Percentiles rank a stretch among this genome's conserved stretches.
phyloP scores from a whole-genome alignment of 1,140 invertebrate species.

The Diachasma alloeum region DNA sequence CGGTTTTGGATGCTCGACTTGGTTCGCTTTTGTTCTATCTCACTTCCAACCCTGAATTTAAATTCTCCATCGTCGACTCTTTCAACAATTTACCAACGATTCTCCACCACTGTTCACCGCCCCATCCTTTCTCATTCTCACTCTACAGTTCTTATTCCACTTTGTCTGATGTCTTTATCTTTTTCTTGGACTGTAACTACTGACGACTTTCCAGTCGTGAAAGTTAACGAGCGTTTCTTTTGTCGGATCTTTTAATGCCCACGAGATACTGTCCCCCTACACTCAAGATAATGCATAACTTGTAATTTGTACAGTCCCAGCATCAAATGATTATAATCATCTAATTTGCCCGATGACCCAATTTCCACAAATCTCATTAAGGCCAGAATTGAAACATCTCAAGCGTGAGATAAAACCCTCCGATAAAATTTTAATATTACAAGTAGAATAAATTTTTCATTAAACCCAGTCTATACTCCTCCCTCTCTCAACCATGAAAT shows the following conservation, averaged over 20 bases:
- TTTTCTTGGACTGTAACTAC: background rate
- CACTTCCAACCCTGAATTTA: background rate
- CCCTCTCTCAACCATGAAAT: background rate
- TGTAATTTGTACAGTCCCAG: background rate
- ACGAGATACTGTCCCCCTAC: background rate
- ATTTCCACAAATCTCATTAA: background rate
- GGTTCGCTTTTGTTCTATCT: slow-evolving; percentile 5
- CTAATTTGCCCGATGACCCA: background rate
- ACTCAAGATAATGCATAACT: background rate
- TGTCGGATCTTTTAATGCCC: background rate
- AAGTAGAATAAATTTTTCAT: background rate
- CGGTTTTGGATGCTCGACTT: slow-evolving; percentile 9
- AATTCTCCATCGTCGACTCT: background rate
- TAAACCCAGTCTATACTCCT: background rate
- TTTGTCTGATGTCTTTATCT: slow-evolving; percentile 15
- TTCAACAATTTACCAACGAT: background rate
- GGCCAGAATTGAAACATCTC: background rate
- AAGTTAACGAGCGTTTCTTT: slow-evolving; percentile 9
- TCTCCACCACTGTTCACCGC: background rate
- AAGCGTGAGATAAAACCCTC: background rate
- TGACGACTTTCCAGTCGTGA: slow-evolving; percentile 1
- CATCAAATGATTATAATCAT: background rate
- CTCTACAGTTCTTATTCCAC: background rate
- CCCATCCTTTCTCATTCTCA: background rate
- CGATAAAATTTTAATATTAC: background rate